Conservation (phyloP, 2,113 vertebrate genomes). For the Lucifuga dentata region DNA sequence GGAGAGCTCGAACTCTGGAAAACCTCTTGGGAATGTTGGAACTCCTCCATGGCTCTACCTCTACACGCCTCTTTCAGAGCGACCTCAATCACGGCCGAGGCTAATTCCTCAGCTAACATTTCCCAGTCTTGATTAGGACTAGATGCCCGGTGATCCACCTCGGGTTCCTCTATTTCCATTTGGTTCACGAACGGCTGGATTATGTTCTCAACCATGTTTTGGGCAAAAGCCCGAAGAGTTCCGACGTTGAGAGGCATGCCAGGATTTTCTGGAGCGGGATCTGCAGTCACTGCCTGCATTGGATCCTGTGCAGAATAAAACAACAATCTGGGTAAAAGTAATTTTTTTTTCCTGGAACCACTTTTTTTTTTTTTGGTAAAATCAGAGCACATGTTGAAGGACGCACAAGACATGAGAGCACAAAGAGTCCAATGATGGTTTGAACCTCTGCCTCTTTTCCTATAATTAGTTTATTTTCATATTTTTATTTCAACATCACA, state of each 20-base stretch:
- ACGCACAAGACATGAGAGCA: background rate
- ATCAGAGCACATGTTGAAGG: background rate
- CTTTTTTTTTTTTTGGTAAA: background rate
- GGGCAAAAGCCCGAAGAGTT: slow-evolving; percentile 65
- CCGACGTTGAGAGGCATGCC: background rate
- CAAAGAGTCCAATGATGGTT: slow-evolving; percentile 21
- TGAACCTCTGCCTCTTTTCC: slow-evolving; percentile 1
- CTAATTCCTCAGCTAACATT: slow-evolving; percentile 57
- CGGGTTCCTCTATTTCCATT: slow-evolving; percentile 15
- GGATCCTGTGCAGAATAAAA: slow-evolving; percentile 52
- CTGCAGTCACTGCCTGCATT: slow-evolving; percentile 28
- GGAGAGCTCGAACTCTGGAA: background rate
- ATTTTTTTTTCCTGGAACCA: slow-evolving; percentile 10
- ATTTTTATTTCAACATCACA: slow-evolving; percentile 21
- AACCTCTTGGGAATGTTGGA: background rate
- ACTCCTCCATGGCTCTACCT: background rate
- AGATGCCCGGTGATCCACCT: background rate
- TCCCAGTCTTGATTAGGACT: slow-evolving; percentile 21
- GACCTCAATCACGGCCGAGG: slow-evolving; percentile 38
- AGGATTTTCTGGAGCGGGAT: slow-evolving; percentile 13
- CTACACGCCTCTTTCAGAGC: slow-evolving; percentile 62
- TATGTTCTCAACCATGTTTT: slow-evolving; percentile 65
- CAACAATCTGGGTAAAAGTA: slow-evolving; percentile 23
- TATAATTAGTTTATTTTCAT: slow-evolving; percentile 18
- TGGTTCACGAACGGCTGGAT: slow-evolving; percentile 47